Conservation (phyloP, 2,113 vertebrate genomes). For the Motacilla alba region DNA sequence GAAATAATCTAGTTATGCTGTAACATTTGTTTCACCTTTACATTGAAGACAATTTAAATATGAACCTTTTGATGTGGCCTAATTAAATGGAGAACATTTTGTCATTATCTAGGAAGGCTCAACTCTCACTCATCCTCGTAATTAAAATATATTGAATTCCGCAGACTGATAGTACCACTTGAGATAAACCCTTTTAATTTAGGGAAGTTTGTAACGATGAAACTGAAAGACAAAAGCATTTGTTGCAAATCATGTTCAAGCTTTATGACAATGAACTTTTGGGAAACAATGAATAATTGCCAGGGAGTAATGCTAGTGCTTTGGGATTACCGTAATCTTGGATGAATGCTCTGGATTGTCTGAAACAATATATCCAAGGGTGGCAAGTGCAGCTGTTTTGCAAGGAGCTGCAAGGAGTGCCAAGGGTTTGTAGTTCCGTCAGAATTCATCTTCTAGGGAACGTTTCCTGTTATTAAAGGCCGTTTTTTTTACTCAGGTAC, state of each 20-base stretch:
- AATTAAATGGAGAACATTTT: conserved; percentile 32
- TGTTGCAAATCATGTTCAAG: conserved; percentile 9
- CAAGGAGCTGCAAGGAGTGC: neutral
- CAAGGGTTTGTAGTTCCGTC: neutral
- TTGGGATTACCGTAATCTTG: neutral
- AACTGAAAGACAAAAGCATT: conserved; percentile 18
- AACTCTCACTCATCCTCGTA: neutral
- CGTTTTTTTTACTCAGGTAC: neutral
- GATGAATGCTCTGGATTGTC: neutral
- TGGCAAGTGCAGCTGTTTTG: neutral
- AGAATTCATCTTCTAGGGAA: neutral
- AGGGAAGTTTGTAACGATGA: neutral
- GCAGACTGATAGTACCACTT: neutral
- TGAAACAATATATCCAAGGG: neutral
- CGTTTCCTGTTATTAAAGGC: neutral
- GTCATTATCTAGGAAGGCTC: conserved; percentile 14
- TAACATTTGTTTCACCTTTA: conserved; percentile 45
- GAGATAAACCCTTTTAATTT: conserved; percentile 27
- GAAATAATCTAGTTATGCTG: conserved; percentile 5
- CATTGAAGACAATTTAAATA: conserved; percentile 23
- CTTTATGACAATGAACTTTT: neutral
- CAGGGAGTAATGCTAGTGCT: neutral
- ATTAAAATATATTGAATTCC: conserved; percentile 42
- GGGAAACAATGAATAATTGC: neutral
- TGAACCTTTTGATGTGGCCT: neutral